Evolutionary conservation across 2,113 vertebrate genomes (phyloP).

Genomic region (Galemys pyrenaicus): DNA sequence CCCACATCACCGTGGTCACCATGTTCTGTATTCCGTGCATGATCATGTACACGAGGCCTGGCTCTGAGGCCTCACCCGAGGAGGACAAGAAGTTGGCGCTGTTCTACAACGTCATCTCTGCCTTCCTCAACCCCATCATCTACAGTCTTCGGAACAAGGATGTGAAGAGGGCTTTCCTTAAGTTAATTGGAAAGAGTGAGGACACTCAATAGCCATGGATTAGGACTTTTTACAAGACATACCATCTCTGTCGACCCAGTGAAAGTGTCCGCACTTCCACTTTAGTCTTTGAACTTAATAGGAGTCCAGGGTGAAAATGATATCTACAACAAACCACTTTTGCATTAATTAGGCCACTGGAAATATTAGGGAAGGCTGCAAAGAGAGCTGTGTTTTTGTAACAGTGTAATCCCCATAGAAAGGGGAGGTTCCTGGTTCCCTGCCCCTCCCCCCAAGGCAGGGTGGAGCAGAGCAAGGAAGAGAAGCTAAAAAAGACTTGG

Average conservation of each 20-base stretch:
- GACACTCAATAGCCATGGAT: not conserved
- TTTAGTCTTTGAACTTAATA: not conserved
- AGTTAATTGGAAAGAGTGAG: slow-evolving; percentile 36
- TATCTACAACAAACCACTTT: not conserved
- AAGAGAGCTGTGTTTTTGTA: not conserved
- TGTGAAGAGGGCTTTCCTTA: slow-evolving; percentile 64
- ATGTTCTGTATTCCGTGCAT: slow-evolving; percentile 69
- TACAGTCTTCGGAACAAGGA: slow-evolving; percentile 69
- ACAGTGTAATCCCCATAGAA: not conserved
- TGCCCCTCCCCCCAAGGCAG: too few relatives aligned
- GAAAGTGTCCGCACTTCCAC: not conserved
- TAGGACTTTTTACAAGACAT: not conserved
- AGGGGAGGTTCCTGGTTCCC: not conserved
- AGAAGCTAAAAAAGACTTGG: too few relatives aligned
- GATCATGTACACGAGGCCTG: slow-evolving; percentile 71
- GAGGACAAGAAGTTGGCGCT: slow-evolving; percentile 66
- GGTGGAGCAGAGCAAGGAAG: too few relatives aligned
- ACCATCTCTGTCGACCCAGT: not conserved
- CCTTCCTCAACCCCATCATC: slow-evolving; percentile 66
- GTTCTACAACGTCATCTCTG: slow-evolving; percentile 67
- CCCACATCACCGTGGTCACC: slow-evolving; percentile 64
- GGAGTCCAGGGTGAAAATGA: not conserved
- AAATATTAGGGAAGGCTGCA: slow-evolving; percentile 13
- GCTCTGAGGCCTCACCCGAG: slow-evolving; percentile 59
- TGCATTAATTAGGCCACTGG: not conserved